Base-by-base conservation (phyloP, 30 jellyfish, hydroid and myxozoan species). In the Aurelia aurita region DNA sequence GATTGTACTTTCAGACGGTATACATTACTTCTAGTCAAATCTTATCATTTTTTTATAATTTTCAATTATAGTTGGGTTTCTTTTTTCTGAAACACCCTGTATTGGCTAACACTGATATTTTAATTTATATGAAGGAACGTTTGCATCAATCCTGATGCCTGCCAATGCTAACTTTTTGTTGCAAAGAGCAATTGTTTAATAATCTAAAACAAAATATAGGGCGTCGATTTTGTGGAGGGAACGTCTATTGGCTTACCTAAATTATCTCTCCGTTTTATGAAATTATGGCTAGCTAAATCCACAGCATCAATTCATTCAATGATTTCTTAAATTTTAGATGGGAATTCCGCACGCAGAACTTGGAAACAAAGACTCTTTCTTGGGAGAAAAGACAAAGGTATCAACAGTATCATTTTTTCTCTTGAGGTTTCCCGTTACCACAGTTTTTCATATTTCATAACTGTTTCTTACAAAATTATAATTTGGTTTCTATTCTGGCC, bases 301-400 rank as follows among this genome's bases (percentile, higher is more conserved):
- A 34, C 7, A 21, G 45, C 16, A 27, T 65, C 28, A 61, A 46
- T 67, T 84, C 34, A 10, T 69, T 19, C 61, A 14, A 29, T 49
- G 69, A 67, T 67, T 51, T 27, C 70, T 58, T 23, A 39, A 44
- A 21, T 81, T 54, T 11, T 19, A 81, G 91, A 81, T 81, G 91
- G 91, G 14, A 69, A 69, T 44, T 81, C 93, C 2, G 95, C 91
- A 9, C 84, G 97, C 59, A 77, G 97, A 68, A 85, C 96, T 10
- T 90, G 97, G 97, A 90, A 90, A 79, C 95, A 84, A 43, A 55
- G 90, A 28, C 72, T 90, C 57, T 82, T 77, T 68, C 77, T 83
- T 45, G 86, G 93, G 60, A 69, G 80, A 66, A 90, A 90, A 55
- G 93, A 73, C 77, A 90, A 84, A 84, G 91, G 91, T 81, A 31